phyloP scores from a whole-genome alignment of 1,140 invertebrate species.

The Drosophila ogumai region DNA sequence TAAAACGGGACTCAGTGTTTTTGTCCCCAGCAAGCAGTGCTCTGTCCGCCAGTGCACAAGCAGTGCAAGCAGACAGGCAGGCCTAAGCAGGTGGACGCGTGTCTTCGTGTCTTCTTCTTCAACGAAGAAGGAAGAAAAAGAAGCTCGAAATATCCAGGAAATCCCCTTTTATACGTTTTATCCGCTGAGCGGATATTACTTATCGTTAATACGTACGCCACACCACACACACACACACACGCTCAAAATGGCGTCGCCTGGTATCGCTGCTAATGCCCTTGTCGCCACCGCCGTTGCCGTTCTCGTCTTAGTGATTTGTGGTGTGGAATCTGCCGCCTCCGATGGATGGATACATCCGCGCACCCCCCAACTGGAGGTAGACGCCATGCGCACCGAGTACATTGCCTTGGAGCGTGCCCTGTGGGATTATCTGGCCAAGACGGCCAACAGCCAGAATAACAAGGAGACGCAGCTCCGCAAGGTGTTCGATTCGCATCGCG shows the following conservation, averaged over 20 bases:
- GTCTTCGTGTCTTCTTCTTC: constrained; percentile 6
- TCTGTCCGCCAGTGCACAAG: constrained; percentile 15
- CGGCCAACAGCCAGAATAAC: constrained; percentile 64
- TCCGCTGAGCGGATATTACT: constrained; percentile 23
- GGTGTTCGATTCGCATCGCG: constrained; percentile 68
- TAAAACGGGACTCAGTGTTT: constrained; percentile 9
- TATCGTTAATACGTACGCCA: constrained; percentile 6
- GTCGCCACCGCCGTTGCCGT: not conserved
- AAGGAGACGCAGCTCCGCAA: constrained; percentile 69
- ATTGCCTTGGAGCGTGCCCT: constrained; percentile 78
- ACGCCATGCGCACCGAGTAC: constrained; percentile 87
- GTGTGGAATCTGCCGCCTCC: not conserved
- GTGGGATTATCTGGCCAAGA: constrained; percentile 72
- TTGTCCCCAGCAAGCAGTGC: constrained; percentile 22
- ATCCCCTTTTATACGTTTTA: constrained; percentile 10
- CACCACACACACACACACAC: not conserved
- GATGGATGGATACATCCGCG: constrained; percentile 20
- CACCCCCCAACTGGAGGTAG: constrained; percentile 80
- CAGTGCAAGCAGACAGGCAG: constrained; percentile 8
- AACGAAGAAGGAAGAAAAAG: constrained; percentile 3
- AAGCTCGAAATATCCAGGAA: constrained; percentile 7
- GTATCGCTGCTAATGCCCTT: constrained; percentile 22
- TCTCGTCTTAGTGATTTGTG: constrained; percentile 23
- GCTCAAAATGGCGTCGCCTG: constrained; percentile 25
- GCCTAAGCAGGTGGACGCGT: constrained; percentile 13